A percentile compares a stretch with the other conserved stretches of the same genome.
Conservation (phyloP, 2,113 vertebrate species). For the Eptesicus fuscus region DNA sequence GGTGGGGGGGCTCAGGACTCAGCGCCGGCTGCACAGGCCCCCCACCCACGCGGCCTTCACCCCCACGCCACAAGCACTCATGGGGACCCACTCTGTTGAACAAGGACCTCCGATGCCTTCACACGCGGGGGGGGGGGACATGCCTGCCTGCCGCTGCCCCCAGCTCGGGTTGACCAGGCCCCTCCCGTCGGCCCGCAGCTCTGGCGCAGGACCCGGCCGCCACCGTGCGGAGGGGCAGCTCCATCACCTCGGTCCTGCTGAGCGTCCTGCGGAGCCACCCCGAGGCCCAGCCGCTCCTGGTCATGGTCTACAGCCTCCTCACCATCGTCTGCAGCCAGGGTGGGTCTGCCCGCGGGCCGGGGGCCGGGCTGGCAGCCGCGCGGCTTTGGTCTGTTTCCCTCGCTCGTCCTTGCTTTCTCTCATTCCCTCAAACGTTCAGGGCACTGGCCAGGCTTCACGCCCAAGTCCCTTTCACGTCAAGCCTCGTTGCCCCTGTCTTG, state of each 20-base stretch:
- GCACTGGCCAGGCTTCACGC: rapidly evolving
- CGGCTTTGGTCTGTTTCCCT: rapidly evolving
- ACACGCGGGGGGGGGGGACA: rapidly evolving
- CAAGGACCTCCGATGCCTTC: background rate
- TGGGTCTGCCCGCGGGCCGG: conserved; percentile 39
- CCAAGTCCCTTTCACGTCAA: rapidly evolving
- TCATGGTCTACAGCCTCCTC: conserved; percentile 67
- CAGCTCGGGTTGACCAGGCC: rapidly evolving
- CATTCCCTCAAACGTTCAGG: rapidly evolving
- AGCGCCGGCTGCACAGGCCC: background rate
- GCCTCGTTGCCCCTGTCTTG: rapidly evolving
- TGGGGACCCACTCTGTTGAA: rapidly evolving
- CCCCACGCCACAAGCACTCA: rapidly evolving
- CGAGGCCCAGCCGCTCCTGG: conserved; percentile 52
- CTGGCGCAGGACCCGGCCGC: conserved; percentile 26
- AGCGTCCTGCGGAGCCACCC: conserved; percentile 34
- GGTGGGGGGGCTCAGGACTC: background rate
- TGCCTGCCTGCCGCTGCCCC: rapidly evolving
- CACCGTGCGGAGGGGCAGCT: background rate
- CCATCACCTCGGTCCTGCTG: conserved; percentile 61
- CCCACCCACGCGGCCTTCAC: rapidly evolving
- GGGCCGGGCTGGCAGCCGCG: rapidly evolving
- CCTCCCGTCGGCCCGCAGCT: conserved; percentile 57
- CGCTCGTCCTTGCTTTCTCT: rapidly evolving
- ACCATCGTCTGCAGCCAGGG: conserved; percentile 77